Evolutionary conservation across 2,113 vertebrate species (phyloP), one percentile per base, ranked within the genome.

Genomic region (Antigone vipio): DNA sequence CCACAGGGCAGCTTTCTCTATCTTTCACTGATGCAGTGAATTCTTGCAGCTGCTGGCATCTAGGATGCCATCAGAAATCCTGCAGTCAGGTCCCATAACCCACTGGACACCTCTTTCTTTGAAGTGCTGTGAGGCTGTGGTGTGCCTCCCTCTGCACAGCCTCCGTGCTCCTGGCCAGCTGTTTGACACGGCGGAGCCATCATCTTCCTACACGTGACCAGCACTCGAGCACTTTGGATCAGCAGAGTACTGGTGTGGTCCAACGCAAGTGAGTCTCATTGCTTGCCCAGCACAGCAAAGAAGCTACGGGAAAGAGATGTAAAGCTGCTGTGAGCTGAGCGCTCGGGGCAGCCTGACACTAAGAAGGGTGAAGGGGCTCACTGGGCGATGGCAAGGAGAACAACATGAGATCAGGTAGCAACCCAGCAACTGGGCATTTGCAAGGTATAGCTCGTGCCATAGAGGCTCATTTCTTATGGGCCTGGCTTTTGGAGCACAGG

Each of bases 231-330:
- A 1, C 5, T 35, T 23, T 34, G 23, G 38, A 30, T 24, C 56
- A 73, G 44, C 74, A 40, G 55, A 14, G 12, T 9, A 11, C 0
- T 6, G 63, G 4, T 34, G 69, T 45, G 74, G 55, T 35, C 32
- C 60, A 32, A 9, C 2, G 5, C 45, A 6, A 6, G 29, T 7
- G 27, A 79, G 21, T 9, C 26, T 67, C 0, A 0, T 6, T n/a
- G 63, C 64, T 77, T 32, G 50, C 35, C 26, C 55, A 38, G 68
- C 11, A 9, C 38, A 68, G 47, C 22, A 45, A 62, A 84, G 52
- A 4, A 53, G 56, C 38, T 35, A 9, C 32, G 24, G 49, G 32
- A 59, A 64, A 9, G 53, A 55, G 60, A 20, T 2, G 16, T 15
- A 18, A 74, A 88, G 55, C 49, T 90, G 55, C 74, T 74, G 16